phyloP scores from a whole-genome alignment of 23 tunicate species.

The Oikopleura vanhoeffeni region DNA sequence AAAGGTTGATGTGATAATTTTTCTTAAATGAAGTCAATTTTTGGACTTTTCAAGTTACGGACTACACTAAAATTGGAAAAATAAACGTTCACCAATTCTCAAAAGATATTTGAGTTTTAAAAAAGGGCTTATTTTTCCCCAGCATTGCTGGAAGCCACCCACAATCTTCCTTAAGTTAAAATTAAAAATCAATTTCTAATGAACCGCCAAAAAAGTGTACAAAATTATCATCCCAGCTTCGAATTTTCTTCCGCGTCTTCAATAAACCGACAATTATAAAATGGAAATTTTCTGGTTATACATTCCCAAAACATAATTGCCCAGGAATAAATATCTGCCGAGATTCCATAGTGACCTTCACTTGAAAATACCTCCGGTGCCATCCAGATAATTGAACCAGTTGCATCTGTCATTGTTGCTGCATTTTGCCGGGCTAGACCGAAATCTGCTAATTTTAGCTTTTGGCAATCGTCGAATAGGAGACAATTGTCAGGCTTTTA shows the following conservation, averaged over 20 bases:
- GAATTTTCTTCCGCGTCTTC: background rate
- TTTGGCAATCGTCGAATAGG: background rate
- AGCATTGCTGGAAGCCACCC: too few relatives aligned
- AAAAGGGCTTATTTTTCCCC: too few relatives aligned
- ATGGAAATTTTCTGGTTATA: background rate
- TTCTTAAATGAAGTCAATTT: too few relatives aligned
- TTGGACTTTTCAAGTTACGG: too few relatives aligned
- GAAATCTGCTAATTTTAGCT: constrained; percentile 1
- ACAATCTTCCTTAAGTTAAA: too few relatives aligned
- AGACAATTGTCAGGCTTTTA: background rate
- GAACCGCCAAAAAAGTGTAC: too few relatives aligned
- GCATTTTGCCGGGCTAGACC: background rate
- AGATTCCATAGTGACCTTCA: background rate
- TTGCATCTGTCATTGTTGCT: background rate
- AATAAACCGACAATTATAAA: background rate
- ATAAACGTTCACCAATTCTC: too few relatives aligned
- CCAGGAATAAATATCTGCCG: background rate
- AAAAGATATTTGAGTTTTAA: too few relatives aligned
- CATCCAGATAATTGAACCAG: background rate
- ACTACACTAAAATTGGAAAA: too few relatives aligned
- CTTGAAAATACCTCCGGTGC: background rate
- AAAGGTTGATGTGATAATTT: too few relatives aligned
- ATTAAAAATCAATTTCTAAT: too few relatives aligned
- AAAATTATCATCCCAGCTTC: too few relatives aligned
- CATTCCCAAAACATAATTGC: constrained; percentile 2